phyloP scores from a whole-genome alignment of 2,888 invertebrate genomes.

The Furcula furcula region DNA sequence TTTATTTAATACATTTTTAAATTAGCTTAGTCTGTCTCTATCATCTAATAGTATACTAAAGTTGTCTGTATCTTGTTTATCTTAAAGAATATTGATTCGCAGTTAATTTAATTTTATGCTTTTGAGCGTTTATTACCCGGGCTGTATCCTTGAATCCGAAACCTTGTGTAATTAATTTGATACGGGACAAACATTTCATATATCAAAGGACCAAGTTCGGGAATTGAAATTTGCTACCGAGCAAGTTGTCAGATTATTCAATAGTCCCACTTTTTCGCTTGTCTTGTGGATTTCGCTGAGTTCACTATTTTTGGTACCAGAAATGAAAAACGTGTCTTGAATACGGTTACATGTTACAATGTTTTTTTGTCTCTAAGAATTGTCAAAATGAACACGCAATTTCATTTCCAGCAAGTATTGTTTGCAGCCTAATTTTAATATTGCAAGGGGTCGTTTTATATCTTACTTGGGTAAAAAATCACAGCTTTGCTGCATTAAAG shows the following conservation, averaged over 20 bases:
- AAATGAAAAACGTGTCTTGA: conserved; percentile 35
- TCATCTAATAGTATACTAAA: too few relatives aligned
- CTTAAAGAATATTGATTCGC: not conserved
- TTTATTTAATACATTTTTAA: too few relatives aligned
- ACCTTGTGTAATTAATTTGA: conserved; percentile 27
- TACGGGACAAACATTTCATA: conserved; percentile 15
- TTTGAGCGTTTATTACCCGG: not conserved
- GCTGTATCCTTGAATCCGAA: conserved; percentile 6
- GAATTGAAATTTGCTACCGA: conserved; percentile 32
- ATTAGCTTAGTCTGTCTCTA: too few relatives aligned
- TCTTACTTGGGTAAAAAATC: conserved; percentile 97
- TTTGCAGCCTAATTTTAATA: conserved; percentile 31
- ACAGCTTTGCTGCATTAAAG: conserved; percentile 97
- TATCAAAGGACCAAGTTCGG: conserved; percentile 21
- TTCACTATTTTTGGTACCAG: conserved; percentile 56
- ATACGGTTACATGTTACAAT: conserved; percentile 13
- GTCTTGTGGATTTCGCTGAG: conserved; percentile 73
- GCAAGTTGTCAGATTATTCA: conserved; percentile 38
- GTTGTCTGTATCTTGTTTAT: too few relatives aligned
- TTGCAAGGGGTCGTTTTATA: conserved; percentile 29
- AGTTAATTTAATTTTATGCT: not conserved
- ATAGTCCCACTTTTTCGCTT: conserved; percentile 40
- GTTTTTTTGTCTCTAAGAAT: conserved; percentile 14
- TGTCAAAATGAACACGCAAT: conserved; percentile 10
- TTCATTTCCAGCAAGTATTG: conserved; percentile 34